Base-by-base conservation (phyloP, 2,888 invertebrate genomes). In the Nasonovia ribisnigri region DNA sequence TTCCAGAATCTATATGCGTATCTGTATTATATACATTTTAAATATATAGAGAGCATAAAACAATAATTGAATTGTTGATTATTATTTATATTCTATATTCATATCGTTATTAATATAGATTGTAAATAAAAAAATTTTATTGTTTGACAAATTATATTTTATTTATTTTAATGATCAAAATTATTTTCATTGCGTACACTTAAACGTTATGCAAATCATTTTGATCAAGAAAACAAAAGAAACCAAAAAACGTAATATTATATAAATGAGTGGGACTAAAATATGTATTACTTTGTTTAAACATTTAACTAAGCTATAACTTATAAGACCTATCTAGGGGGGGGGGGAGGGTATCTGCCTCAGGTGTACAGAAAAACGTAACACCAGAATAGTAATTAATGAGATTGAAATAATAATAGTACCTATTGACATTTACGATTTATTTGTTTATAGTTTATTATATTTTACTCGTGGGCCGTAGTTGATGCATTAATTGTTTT, bases 151-250 rank as follows among this genome's bases (percentile, higher is more conserved):
- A 20, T 84, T 36, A 2, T 13, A 86, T 57, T 43, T 26, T 5
- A 43, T 57, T 57, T 29, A 57, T 57, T 43, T 24, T 6, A 29
- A 57, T 88, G 16, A 88, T 42, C 26, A 11, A 88, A 57, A 42
- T 42, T 54, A 54, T 5, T 5, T 88, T 88, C 13, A 26, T 5
- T 42, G 29, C 6, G 29, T 26, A 42, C 5, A 13, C 1, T 20
- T 43, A 88, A 43, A 57, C 26, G 42, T 42, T 43, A 88, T 57
- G 51, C 42, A 88, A 57, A 88, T 57, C 43, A 57, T 57, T n/a
- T 88, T 88, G 54, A 88, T 42, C 88, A 24, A 36, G 42, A 88
- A 54, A 88, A 16, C 57, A 43, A 86, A 43, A n/a, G n/a, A 84
- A 43, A 42, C 5, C 36, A 84, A 16, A 36, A 36, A 54, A 57